Evolutionary conservation across 2,113 vertebrate genomes (phyloP), one percentile per base, ranked within the genome.

Genomic region (Corapipo altera): DNA sequence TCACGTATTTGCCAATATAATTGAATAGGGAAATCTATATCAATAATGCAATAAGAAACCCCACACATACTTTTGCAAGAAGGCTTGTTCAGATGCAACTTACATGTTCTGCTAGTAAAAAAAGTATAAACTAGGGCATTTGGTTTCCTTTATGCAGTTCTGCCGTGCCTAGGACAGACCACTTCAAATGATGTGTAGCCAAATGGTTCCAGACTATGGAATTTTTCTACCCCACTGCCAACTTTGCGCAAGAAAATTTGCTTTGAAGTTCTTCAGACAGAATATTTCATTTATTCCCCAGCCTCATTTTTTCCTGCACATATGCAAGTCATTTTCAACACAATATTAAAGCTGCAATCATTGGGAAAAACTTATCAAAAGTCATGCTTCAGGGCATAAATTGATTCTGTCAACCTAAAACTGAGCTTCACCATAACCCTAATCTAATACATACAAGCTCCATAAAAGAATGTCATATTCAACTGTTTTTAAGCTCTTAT

Each of bases 261-360:
- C 95, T 96, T 96, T 96, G 96, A 96, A 96, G 90, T 92, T 80
- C 37, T 84, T 61, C 44, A 92, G 72, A 85, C 73, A 74, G 73
- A 94, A 33, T 85, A 91, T 88, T 94, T 92, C 33, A 81, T 78
- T 92, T 94, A 91, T 78, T 95, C 61, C 57, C 69, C 43, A 84
- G 88, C 15, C 44, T 90, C 51, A 19, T 76, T 88, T 95, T 88
- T 87, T 80, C 48, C 65, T 80, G 65, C 76, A 92, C 94, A 96
- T 74, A 93, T 91, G 94, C 51, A 97, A 97, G 83, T 93, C 6
- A 92, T 97, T 96, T 94, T 80, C 93, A 64, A 77, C 52, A 88
- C 51, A 88, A 81, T 74, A 93, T 93, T 91, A 91, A 89, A 91
- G 21, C 44, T 80, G 79, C 85, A 88, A 77, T 80, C 46, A 66